Base-by-base conservation (phyloP, 2,888 invertebrate species). In the Athetis lepigone region DNA sequence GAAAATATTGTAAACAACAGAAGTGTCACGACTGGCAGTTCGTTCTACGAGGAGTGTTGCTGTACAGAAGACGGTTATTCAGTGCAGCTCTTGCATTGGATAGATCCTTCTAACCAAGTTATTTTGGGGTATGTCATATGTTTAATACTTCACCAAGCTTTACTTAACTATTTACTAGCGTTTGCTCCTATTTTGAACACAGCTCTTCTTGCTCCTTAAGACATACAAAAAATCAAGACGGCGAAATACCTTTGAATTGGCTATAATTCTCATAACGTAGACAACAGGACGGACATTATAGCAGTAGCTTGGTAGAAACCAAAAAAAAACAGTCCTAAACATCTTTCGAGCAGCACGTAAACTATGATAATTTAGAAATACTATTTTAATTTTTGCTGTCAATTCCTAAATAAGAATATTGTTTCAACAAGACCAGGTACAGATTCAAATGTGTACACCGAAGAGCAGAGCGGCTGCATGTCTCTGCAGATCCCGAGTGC, bases 361-460 rank as follows among this genome's bases (percentile, higher is more conserved):
- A 29, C 11, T 29, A 11, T 29, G 29, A 11, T 29, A 9, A 33
- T 33, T 33, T 33, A 33, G 33, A 11, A 4, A 13, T 39, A 23
- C 33, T 25, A 7, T 49, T 43, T 18, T 46, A 40, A 1, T 42
- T 52, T 42, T 61, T 43, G 75, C 66, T 72, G 52, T 56, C 72
- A 70, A 74, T 81, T 81, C 84, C 85, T 89, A 87, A 90, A 69
- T 78, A 69, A 90, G 78, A 85, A 82, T 82, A 87, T 88, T 93
- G 78, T 89, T 93, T 89, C 86, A 79, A 90, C 84, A 94, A 94
- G 94, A 93, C 92, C 90, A 94, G 94, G 90, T 92, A 90, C 85
- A 81, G 85, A 85, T 84, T 80, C 87, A 69, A 89, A 86, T 62
- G 82, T 90, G 46, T 92, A 86, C 81, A 85, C 87, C 55, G 90